A percentile compares a stretch with the other conserved stretches of the same genome.
These are phyloP conservation scores for Sycophaga agraensis DNA, from an alignment of 1,140 invertebrate genomes.

Conservation along the genomic window DNA sequence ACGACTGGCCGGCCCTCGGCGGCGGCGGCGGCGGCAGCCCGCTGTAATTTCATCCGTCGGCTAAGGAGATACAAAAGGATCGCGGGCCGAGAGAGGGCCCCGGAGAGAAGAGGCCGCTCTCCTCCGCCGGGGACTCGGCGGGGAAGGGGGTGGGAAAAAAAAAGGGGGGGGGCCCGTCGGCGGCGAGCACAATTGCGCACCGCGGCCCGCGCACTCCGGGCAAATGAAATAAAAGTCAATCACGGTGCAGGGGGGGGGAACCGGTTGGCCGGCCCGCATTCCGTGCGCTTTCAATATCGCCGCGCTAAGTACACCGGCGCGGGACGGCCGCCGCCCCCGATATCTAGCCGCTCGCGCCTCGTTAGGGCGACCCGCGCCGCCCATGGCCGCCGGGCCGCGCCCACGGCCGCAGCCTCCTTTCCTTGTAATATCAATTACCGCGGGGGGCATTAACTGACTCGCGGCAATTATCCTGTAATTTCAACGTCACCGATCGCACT, in stretches of 20 bases:
- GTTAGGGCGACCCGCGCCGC: no score
- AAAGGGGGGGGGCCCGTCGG: not conserved
- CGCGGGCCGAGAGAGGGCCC: not conserved
- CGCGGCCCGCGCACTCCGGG: not conserved
- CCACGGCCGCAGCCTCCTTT: no score
- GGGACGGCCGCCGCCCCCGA: constrained; percentile 1
- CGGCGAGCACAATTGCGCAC: not conserved
- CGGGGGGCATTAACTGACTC: no score
- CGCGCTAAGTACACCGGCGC: constrained; percentile 16
- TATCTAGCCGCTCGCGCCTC: no score
- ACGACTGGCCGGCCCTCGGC: no score
- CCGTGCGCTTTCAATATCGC: constrained; percentile 23
- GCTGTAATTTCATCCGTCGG: constrained; percentile 25
- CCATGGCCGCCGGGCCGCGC: no score
- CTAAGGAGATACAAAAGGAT: constrained; percentile 19
- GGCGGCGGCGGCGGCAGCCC: not conserved
- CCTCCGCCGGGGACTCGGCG: not conserved
- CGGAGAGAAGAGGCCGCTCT: not conserved
- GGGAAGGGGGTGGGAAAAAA: not conserved
- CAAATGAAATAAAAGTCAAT: constrained; percentile 30
- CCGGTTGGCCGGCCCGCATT: constrained; percentile 1
- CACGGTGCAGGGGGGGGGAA: constrained; percentile 1
- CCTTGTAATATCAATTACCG: no score
- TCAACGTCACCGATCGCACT: not conserved
- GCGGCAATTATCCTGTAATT: no score